These are phyloP conservation scores for Gymnogyps californianus DNA, from an alignment of 2,113 vertebrate species.

Conservation along the genomic window DNA sequence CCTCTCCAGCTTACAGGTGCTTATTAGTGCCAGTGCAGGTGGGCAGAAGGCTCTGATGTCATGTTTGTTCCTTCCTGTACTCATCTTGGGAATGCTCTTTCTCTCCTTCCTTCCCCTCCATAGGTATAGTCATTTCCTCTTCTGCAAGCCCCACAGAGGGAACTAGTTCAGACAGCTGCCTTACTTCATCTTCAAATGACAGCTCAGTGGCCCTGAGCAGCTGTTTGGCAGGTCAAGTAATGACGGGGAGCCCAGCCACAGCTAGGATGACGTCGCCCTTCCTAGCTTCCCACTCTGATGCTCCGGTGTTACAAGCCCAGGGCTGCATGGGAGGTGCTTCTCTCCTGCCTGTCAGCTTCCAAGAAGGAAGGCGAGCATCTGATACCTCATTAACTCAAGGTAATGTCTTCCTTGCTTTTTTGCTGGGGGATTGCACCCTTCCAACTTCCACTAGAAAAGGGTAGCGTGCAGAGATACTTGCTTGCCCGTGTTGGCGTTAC, in stretches of 20 bases:
- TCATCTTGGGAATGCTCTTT: constrained; percentile 42
- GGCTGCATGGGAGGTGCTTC: constrained; percentile 78
- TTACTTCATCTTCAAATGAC: constrained; percentile 77
- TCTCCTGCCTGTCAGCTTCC: constrained; percentile 83
- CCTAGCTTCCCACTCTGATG: constrained; percentile 81
- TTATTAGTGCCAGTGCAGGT: constrained; percentile 20
- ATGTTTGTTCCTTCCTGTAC: constrained; percentile 31
- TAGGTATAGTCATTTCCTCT: constrained; percentile 85
- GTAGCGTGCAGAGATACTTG: neutral
- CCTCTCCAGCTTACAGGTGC: neutral
- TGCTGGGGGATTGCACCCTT: neutral
- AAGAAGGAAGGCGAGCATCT: constrained; percentile 94
- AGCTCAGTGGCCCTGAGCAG: constrained; percentile 66
- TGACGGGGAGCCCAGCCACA: constrained; percentile 68
- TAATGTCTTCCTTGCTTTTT: constrained; percentile 46
- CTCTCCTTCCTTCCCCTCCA: neutral
- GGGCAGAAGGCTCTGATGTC: constrained; percentile 22
- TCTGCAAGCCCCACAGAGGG: constrained; percentile 83
- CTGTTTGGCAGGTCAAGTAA: constrained; percentile 74
- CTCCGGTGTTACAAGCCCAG: constrained; percentile 85
- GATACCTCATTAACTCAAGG: constrained; percentile 98
- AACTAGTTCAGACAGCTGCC: constrained; percentile 90
- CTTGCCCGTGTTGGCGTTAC: neutral
- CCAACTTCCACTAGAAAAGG: neutral
- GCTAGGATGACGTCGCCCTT: constrained; percentile 74